These are phyloP conservation scores for Empis stercorea DNA, from an alignment of 2,888 invertebrate species.

Conservation along the genomic window DNA sequence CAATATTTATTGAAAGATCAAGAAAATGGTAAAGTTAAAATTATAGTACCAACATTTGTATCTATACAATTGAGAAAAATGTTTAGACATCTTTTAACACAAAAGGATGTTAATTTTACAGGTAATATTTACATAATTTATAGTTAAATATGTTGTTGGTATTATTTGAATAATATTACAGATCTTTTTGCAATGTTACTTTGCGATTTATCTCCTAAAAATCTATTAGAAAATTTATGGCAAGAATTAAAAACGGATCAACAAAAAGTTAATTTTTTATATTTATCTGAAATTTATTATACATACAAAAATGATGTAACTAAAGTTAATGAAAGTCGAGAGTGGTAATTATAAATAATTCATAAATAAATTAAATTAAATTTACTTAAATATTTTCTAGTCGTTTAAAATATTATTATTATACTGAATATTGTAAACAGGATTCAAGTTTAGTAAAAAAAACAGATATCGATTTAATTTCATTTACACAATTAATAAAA, in stretches of 20 bases:
- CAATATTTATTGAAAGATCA: constrained; percentile 29
- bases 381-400: constrained; percentile 15
- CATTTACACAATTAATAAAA: constrained; percentile 28
- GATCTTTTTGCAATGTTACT: constrained; percentile 29
- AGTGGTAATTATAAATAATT: constrained; percentile 19
- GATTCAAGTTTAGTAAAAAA: constrained; percentile 28
- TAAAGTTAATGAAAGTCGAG: constrained; percentile 22
- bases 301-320: constrained; percentile 21
- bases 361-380: constrained; percentile 2
- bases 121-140: no score
- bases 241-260: constrained; percentile 28
- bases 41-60: constrained; percentile 25
- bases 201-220: constrained; percentile 21
- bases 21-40: constrained; percentile 16
- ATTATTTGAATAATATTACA: constrained; percentile 7
- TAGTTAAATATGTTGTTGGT: not conserved
- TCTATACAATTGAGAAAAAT: constrained; percentile 26
- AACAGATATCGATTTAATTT: constrained; percentile 28
- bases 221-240: constrained; percentile 22
- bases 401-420: constrained; percentile 33
- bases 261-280: constrained; percentile 29
- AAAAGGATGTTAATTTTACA: constrained; percentile 29
- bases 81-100: constrained; percentile 26
- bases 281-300: constrained; percentile 32
- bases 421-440: constrained; percentile 31